A percentile compares a stretch with the other conserved stretches of the same genome.
Evolutionary conservation across 2,888 invertebrate genomes (phyloP).

Genomic region (Dichetophora obliterata): DNA sequence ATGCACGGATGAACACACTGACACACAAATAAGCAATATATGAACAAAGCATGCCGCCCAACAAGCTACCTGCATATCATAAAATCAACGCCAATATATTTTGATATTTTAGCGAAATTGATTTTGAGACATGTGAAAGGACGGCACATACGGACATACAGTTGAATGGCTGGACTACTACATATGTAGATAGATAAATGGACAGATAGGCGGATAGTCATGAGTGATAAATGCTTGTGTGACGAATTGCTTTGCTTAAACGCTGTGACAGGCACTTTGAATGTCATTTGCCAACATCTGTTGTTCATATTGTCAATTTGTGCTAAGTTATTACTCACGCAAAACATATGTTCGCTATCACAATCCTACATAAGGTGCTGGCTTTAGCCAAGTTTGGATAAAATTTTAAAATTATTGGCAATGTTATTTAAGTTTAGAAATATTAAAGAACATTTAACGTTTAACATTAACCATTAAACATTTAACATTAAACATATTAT

Average conservation of each 20-base stretch:
- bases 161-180: neutral
- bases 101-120: constrained; percentile 26
- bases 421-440: no score
- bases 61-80: neutral
- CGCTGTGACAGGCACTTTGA: neutral
- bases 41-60: neutral
- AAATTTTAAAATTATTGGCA: no score
- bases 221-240: constrained; percentile 19
- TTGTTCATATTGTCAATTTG: neutral
- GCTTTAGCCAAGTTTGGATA: no score
- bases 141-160: neutral
- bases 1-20: constrained; percentile 1
- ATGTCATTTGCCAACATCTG: constrained; percentile 5
- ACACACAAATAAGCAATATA: constrained; percentile 9
- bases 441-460: no score
- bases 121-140: neutral
- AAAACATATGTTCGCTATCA: no score
- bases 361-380: no score
- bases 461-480: no score
- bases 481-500: no score
- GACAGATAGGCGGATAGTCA: neutral
- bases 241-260: constrained; percentile 18
- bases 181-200: neutral
- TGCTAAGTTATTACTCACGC: neutral
- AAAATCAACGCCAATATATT: constrained; percentile 11